Base-by-base conservation (phyloP, 2,113 vertebrate genomes). In the Dolichallabes microphthalmus region DNA sequence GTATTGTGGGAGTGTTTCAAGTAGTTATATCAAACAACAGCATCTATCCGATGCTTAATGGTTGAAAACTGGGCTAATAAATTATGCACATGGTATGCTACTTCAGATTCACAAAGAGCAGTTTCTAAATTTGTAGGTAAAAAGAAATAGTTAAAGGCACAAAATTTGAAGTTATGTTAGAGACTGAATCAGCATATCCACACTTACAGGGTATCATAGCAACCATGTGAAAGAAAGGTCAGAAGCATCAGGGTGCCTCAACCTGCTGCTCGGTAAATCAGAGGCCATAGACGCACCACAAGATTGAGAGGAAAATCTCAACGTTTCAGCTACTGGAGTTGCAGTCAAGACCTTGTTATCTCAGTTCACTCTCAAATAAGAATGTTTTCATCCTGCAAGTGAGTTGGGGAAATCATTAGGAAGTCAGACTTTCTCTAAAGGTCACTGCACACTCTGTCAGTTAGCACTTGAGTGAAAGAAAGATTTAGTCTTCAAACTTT, bases 211-310 rank as follows among this genome's bases (percentile, higher is more conserved):
- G 60, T 84, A 77, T 76, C 64, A 80, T 80, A 80, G 84, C 84
- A 85, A 85, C 78, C 76, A 73, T 69, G 66, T 80, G 84, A 57
- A 80, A 45, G 84, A 85, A 85, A 85, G 84, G 84, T 85, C 84
- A 80, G 53, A 73, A 80, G 53, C 84, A 85, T 85, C 84, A 80
- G 84, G 84, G 84, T 52, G 60, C 73, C 74, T 75, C 50, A 53
- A 53, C 73, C 83, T 84, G 74, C 73, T 66, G 83, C 63, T 84
- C 60, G 50, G 68, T 50, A 80, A 61, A 85, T 85, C 84, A 73
- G 35, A 85, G 84, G 64, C 77, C 55, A 27, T 39, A 84, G 58
- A 85, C 35, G 7, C 30, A 68, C 76, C 35, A 58, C 76, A 71
- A n/a, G 66, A 85, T 60, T 71, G 84, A 85, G 66, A 80, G 66